Evolutionary conservation across 2,797 vertebrate species (phyloP), one percentile per base, ranked within the genome.

Genomic region (Cichlasoma orientale): DNA sequence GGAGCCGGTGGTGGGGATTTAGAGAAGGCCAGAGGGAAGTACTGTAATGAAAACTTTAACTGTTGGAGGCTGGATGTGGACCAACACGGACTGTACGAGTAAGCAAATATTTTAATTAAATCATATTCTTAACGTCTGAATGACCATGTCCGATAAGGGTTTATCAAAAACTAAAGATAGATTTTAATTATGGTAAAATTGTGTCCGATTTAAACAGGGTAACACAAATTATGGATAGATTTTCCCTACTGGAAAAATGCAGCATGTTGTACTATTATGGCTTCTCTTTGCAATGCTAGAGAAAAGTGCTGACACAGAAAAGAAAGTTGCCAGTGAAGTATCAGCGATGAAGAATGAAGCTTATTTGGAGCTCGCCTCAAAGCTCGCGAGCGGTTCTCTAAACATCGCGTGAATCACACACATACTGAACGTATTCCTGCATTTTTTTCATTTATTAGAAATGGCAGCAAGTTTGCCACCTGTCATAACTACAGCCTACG

Each of bases 21-120:
- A 57, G 7, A 70, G 23, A 33, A 47, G 78, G 75, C 75, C 80
- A 70, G 58, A 56, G 77, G 82, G 86, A 59, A 73, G 55, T 50
- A 56, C 50, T 63, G 78, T 75, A 83, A 72, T 82, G 59, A 74
- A 56, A 85, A 82, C 75, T 75, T 72, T 70, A 79, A 75, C 66
- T 68, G 74, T 23, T 71, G 56, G 73, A 82, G 71, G 25, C 25
- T 54, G 74, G 50, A 63, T 55, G 58, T 44, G 56, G 27, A 54
- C 68, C 54, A 56, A 68, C 25, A 50, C 29, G 25, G 23, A 59
- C 50, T n/a, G 52, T 55, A 66, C 0, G 1, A 7, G 21, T 3
- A 25, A 21, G 19, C 52, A 41, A 75, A 4, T 4, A 33, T 25
- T 53, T 41, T 53, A 50, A 56, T 54, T 19, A 41, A 47, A 50